Evolutionary conservation across 2,113 vertebrate genomes (phyloP), one percentile per base, ranked within the genome.

Genomic region (Budorcas taxicolor): DNA sequence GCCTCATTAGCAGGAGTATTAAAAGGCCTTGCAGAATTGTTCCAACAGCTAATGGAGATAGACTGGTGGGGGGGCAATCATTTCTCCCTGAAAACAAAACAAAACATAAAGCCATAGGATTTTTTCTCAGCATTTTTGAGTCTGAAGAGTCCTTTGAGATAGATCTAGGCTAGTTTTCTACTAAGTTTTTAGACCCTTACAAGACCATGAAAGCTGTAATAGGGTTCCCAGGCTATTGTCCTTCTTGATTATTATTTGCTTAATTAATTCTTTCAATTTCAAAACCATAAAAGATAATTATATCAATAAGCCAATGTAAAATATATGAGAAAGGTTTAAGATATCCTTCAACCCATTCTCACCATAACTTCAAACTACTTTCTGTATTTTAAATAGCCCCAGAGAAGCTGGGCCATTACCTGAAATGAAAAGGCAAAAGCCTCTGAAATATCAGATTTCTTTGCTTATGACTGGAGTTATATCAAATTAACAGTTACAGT

Each of bases 1-100:
- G 98, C 96, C 57, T 98, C 98, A 98, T 98, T 98, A 98, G 91
- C 93, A 96, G 53, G 67, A 81, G 87, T 87, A 91, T 96, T 97
- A 97, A 98, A 97, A 96, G 3, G 25, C 62, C 71, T 92, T 85
- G 12, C 43, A 81, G 92, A 94, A 87, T 87, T 97, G 97, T 97
- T 91, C 90, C 76, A 71, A 80, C 82, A 33, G 62, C 78, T 95
- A 95, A 96, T 67, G 74, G 52, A 87, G 36, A 94, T 60, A 60
- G 19, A 50, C 40, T 88, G 87, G 60, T 88, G 86, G 91, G 40
- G 58, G 58, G 40, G 43, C 78, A 95, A 94, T 92, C 93, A 91
- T 95, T 94, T 97, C 85, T 96, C 40, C 74, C 58, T 47, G 29
- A 67, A 98, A 94, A 95, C 87, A 95, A 97, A 97, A 94, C 62